phyloP scores from a whole-genome alignment of 2,113 vertebrate species.

The Alosa alosa region DNA sequence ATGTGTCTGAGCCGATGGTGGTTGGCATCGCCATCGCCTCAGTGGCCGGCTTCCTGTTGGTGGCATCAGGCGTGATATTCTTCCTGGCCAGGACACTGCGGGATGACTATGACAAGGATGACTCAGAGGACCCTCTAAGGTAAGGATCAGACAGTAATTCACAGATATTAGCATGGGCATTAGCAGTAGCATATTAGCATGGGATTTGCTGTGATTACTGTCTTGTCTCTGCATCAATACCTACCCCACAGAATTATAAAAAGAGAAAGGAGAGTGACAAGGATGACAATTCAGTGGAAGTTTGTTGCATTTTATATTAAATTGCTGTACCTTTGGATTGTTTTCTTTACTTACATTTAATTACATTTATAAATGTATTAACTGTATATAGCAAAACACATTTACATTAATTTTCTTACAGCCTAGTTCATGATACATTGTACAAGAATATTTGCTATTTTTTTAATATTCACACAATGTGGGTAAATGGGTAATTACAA shows the following conservation, averaged over 20 bases:
- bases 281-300: not conserved
- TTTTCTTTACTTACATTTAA: no score
- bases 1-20: slow-evolving; percentile 86
- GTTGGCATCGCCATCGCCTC: slow-evolving; percentile 84
- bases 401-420: no score
- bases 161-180: not conserved
- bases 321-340: not conserved
- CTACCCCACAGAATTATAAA: not conserved
- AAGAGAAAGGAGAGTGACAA: not conserved
- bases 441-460: no score
- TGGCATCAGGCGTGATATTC: slow-evolving; percentile 78
- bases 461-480: no score
- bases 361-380: no score
- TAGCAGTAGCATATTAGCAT: slow-evolving; percentile 3
- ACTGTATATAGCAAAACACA: no score
- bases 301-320: not conserved
- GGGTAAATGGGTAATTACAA: no score
- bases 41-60: slow-evolving; percentile 80
- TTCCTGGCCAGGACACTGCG: slow-evolving; percentile 80
- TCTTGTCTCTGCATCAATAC: not conserved
- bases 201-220: not conserved
- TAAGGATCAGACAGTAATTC: slow-evolving; percentile 57
- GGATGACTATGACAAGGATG: slow-evolving; percentile 77
- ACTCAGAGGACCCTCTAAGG: slow-evolving; percentile 76
- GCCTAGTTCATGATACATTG: no score